Base-by-base conservation (phyloP, 2,113 vertebrate species). In the Leucopternis melanops region DNA sequence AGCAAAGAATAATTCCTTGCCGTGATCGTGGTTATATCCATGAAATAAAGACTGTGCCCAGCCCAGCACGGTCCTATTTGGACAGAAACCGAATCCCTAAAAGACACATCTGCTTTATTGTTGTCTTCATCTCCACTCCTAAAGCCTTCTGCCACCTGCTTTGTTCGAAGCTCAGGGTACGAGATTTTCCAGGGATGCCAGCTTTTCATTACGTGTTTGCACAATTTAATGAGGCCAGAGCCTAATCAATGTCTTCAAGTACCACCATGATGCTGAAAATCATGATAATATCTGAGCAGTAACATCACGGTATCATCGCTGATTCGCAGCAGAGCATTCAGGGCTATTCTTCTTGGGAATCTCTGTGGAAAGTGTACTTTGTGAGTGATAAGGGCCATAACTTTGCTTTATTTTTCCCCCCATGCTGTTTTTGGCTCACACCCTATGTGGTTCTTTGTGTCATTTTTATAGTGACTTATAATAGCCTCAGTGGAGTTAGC, bases 1-100 rank as follows among this genome's bases (percentile, higher is more conserved):
- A 25, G 44, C 1, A 3, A 58, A 47, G 21, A 42, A 9, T n/a
- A 63, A 69, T 36, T 52, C 61, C 74, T n/a, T 62, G 44, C 34
- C 1, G 0, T 10, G 9, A 11, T 14, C 1, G 0, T 15, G 31
- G 50, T 10, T 9, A 8, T 2, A 10, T 22, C 61, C 47, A 5
- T 12, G 38, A 45, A 47, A 75, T 5, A 47, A 12, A 25, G 62
- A 34, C 31, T 7, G 6, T 22, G 26, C 55, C 47, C 61, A 52
- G 59, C 19, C 15, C 42, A 49, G 38, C 38, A 2, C 5, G 0
- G 32, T 16, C 74, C 42, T n/a, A 5, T 8, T 18, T 27, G 23
- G 54, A 50, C 66, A 52, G 32, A 73, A 73, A 50, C 12, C 0
- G 1, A 20, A 31, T 32, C 40, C 71, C 36, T 62, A 8, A 55